Conservation (phyloP, 2,113 vertebrate genomes). For the Corvus cornix region DNA sequence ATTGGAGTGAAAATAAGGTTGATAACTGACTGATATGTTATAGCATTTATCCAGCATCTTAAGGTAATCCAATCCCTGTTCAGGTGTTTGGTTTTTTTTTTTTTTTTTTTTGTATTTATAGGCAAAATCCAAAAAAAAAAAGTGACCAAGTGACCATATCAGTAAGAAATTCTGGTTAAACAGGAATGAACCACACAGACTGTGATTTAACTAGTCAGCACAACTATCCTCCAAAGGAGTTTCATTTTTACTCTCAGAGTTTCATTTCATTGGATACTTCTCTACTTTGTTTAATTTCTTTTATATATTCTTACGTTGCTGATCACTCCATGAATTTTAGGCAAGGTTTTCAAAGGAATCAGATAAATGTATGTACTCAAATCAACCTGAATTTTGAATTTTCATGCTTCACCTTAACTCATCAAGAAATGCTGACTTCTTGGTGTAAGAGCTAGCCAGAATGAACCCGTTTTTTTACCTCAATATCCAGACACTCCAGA, state of each 20-base stretch:
- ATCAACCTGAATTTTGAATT: neutral
- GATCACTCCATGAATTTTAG: neutral
- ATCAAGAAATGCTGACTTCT: neutral
- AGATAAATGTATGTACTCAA: neutral
- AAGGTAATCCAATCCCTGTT: neutral
- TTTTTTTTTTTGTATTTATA: too few relatives aligned
- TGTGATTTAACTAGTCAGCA: neutral
- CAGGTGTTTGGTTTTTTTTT: neutral
- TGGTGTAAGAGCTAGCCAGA: neutral
- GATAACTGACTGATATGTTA: neutral
- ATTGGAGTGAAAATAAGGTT: constrained; percentile 24
- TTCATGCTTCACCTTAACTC: neutral
- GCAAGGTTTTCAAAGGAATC: neutral
- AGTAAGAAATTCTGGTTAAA: neutral
- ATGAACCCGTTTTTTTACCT: neutral
- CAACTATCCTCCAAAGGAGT: neutral
- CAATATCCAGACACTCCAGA: neutral
- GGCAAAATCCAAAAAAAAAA: neutral
- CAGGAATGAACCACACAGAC: neutral
- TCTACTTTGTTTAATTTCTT: neutral
- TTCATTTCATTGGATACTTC: neutral
- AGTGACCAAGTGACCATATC: neutral
- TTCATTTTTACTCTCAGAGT: neutral
- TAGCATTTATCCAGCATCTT: neutral
- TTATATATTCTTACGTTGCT: neutral